phyloP scores from a whole-genome alignment of 2,888 invertebrate genomes.

The Trissolcus japonicus region DNA sequence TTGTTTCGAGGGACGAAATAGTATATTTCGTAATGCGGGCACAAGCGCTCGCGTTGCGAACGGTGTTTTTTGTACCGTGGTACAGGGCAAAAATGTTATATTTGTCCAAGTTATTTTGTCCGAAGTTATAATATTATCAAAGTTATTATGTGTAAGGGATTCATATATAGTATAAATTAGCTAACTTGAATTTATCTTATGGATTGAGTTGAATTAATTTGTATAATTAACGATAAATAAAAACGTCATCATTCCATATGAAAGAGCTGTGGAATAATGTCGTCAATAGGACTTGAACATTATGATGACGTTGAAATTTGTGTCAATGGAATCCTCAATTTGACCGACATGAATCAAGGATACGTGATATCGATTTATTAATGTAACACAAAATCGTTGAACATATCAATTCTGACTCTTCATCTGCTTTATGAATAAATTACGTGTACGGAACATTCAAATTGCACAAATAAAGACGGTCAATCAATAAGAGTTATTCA shows the following conservation, averaged over 20 bases:
- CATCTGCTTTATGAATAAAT: neutral
- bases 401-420: constrained; percentile 8
- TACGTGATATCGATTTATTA: constrained; percentile 12
- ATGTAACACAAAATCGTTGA: constrained; percentile 4
- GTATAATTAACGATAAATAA: too few species aligned
- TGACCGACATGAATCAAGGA: constrained; percentile 10
- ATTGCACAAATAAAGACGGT: neutral
- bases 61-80: too few species aligned
- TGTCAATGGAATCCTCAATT: constrained; percentile 19
- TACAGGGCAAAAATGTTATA: too few species aligned
- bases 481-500: neutral
- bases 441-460: neutral
- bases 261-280: neutral
- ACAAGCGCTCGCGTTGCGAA: too few species aligned
- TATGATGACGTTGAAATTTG: constrained; percentile 6
- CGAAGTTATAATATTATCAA: too few species aligned
- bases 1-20: too few species aligned
- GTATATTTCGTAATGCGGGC: too few species aligned
- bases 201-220: too few species aligned
- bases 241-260: too few species aligned
- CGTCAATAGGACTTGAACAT: neutral
- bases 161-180: too few species aligned
- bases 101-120: too few species aligned
- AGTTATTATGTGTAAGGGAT: too few species aligned
- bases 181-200: neutral